Percentiles rank a stretch among this genome's conserved stretches.
Evolutionary conservation across 2,113 vertebrate genomes (phyloP).

Genomic region (Malaclemys terrapin): DNA sequence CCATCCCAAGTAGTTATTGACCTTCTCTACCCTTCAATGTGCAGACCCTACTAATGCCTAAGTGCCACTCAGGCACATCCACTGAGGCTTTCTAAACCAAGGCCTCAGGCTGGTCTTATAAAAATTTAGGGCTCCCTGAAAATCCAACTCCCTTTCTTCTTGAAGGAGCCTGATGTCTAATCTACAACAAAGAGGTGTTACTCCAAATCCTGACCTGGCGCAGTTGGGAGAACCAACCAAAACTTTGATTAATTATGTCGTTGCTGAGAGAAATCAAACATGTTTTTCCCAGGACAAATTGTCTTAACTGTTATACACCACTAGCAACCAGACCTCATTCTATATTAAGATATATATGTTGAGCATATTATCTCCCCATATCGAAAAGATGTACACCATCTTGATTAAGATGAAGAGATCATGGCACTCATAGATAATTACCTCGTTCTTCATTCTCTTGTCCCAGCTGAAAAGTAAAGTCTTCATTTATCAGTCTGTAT

Average conservation of each 20-base stretch:
- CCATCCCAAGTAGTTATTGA: not conserved
- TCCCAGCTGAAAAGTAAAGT: not conserved
- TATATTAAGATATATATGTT: not conserved
- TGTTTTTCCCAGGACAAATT: not conserved
- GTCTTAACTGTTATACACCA: not conserved
- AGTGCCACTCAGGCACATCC: not conserved
- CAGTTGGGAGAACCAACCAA: not conserved
- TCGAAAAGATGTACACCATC: not conserved
- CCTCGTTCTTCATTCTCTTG: not conserved
- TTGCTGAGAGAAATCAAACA: not conserved
- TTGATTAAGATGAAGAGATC: not conserved
- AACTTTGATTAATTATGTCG: not conserved
- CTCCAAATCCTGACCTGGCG: not conserved
- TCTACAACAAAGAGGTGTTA: not conserved
- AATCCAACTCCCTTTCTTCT: not conserved
- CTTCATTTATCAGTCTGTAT: not conserved
- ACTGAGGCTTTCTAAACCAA: not conserved
- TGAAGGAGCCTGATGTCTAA: not conserved
- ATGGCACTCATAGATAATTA: not conserved
- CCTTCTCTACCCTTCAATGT: not conserved
- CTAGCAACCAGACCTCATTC: not conserved
- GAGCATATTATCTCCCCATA: not conserved
- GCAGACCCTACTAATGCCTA: not conserved
- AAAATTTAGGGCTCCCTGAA: conserved; percentile 4
- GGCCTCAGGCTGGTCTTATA: not conserved